Evolutionary conservation across 1,140 invertebrate species (phyloP), one percentile per base, ranked within the genome.

Genomic region (Caenorhabditis remanei): DNA sequence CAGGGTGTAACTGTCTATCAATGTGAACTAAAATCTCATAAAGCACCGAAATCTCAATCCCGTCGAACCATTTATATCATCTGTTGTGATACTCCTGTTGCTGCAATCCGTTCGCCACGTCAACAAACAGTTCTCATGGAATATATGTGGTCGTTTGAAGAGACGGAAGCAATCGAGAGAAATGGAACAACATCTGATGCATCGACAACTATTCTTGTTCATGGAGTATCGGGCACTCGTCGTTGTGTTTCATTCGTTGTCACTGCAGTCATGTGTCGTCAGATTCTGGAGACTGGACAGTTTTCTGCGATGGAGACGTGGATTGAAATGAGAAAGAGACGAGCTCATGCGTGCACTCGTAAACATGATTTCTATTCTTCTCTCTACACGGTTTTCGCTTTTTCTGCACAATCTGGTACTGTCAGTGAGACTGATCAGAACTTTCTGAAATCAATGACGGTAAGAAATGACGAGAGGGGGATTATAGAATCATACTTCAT

Each of bases 71-170:
- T 79, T 32, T 79, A 79, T 50, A 79, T 79, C 14, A 79, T 79
- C 14, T 79, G 71, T n/a, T 79, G 46, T 16, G 71, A 79, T 24
- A 79, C 71, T 43, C 8, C 71, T 24, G 46, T 79, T 24, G 71
- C 46, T 6, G 43, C 71, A 24, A 4, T 79, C 53, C 71, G 71
- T 50, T 50, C 71, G 16, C 71, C 71, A 43, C 71, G 71, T 50
- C 71, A 79, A 14, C 71, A 79, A 14, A 79, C 71, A 21, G 71
- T n/a, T 50, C 4, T 79, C 0, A 50, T 79, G 71, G 71, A 79
- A 53, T 79, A 79, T n/a, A 79, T 79, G 71, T 79, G 71, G 71
- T 46, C 71, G 24, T 79, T 79, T 79, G 71, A 79, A 53, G 71
- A 79, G 4, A 53, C 71, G 2, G 46, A 79, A 50, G 71, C 43